Conservation (phyloP, 2,888 invertebrate genomes). For the Sthenelais limicola region DNA sequence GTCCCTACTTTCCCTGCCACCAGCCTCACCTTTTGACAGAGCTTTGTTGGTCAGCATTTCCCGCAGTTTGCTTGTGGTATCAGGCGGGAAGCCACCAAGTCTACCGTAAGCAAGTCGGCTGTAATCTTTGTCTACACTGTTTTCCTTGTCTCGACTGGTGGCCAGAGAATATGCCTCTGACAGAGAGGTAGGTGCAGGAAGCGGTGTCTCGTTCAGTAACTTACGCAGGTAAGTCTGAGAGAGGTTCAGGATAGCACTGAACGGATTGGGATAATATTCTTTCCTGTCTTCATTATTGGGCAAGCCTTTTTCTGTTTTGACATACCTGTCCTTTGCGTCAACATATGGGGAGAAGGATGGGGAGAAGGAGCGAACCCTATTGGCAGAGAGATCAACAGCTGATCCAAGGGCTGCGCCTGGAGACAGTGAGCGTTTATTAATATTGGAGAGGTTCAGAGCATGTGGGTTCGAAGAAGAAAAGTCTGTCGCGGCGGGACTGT, state of each 20-base stretch:
- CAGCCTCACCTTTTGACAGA: not conserved
- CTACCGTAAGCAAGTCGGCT: not conserved
- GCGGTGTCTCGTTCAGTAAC: slow-evolving; percentile 10
- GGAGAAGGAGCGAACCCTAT: too few species aligned
- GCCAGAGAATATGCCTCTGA: slow-evolving; percentile 5
- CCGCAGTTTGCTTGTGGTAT: not conserved
- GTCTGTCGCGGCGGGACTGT: too few species aligned
- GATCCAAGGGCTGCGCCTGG: too few species aligned
- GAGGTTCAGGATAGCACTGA: slow-evolving; percentile 30
- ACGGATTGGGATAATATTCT: slow-evolving; percentile 25
- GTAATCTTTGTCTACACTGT: slow-evolving; percentile 20
- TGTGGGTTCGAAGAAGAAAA: too few species aligned
- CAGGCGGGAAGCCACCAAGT: not conserved
- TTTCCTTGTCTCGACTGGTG: slow-evolving; percentile 7
- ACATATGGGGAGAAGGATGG: too few species aligned
- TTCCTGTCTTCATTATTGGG: not conserved
- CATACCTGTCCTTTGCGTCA: too few species aligned
- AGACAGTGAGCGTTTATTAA: too few species aligned
- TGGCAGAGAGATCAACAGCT: too few species aligned
- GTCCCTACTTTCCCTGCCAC: slow-evolving; percentile 5
- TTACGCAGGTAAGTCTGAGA: slow-evolving; percentile 30
- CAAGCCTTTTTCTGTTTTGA: too few species aligned
- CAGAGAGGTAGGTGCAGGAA: not conserved
- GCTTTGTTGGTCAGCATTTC: slow-evolving; percentile 27
- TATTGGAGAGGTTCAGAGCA: too few species aligned